Conservation (phyloP, 2,113 vertebrate genomes). For the Eubucco bourcierii region DNA sequence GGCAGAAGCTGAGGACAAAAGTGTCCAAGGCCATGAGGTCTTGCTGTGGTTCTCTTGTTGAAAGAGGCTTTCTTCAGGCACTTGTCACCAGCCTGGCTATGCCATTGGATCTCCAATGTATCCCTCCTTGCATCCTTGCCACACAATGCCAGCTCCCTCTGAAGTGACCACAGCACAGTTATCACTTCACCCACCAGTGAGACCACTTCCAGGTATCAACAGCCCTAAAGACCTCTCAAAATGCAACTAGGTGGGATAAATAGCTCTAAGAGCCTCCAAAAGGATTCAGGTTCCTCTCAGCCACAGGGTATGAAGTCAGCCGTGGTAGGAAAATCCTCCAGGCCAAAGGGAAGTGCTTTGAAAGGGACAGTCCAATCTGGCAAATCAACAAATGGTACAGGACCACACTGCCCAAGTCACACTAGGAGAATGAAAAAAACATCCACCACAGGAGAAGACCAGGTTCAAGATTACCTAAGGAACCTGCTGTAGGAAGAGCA, state of each 20-base stretch:
- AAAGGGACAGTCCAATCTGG: background rate
- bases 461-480: background rate
- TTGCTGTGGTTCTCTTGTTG: background rate
- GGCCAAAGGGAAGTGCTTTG: background rate
- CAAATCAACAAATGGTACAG: background rate
- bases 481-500: conserved; percentile 39
- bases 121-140: background rate
- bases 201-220: background rate
- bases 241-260: accelerated
- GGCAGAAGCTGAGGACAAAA: background rate
- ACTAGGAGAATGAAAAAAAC: background rate
- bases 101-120: accelerated
- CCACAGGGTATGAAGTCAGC: background rate
- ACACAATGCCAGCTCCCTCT: accelerated
- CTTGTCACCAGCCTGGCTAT: background rate
- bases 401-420: background rate
- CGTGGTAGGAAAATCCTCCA: background rate
- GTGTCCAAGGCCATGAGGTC: background rate
- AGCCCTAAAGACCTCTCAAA: background rate
- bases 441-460: background rate
- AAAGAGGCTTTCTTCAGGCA: background rate
- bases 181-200: background rate
- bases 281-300: accelerated
- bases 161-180: accelerated
- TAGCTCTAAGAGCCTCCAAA: background rate